Percentiles rank a stretch among this genome's conserved stretches.
Conservation (phyloP, 2,888 invertebrate genomes). For the Agrotis exclamationis region DNA sequence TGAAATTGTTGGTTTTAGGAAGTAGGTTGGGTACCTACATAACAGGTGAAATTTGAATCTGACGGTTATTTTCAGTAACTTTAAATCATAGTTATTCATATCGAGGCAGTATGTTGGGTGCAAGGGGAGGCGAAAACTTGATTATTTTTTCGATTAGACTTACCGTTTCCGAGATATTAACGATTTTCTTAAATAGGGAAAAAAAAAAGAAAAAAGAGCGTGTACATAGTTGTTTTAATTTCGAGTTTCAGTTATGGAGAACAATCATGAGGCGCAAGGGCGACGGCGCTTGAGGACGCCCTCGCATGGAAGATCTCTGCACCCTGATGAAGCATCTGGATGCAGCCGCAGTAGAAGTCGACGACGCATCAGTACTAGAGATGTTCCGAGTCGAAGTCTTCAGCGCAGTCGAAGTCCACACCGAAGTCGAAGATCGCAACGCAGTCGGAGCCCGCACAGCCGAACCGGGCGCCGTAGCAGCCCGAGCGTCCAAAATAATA, state of each 20-base stretch:
- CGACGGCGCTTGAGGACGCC: background rate
- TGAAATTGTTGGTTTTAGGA: background rate
- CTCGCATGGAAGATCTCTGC: constrained; percentile 1
- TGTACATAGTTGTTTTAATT: constrained; percentile 3
- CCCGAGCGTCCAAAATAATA: background rate
- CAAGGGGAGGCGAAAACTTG: background rate
- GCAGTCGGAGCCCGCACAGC: background rate
- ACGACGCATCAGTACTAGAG: background rate
- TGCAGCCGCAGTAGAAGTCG: background rate
- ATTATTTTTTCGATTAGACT: background rate
- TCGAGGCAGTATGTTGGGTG: background rate
- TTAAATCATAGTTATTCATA: background rate
- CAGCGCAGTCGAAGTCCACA: background rate
- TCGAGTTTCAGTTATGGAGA: constrained; percentile 1
- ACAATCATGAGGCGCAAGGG: background rate
- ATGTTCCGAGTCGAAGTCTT: background rate
- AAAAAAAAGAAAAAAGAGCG: background rate
- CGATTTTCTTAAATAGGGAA: background rate
- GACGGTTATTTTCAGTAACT: background rate
- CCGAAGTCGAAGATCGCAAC: background rate
- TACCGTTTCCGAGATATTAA: background rate
- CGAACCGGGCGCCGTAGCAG: background rate
- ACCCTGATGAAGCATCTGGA: background rate
- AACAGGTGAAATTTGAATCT: background rate
- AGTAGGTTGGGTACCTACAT: background rate